phyloP scores from a whole-genome alignment of 2,113 vertebrate species.

The Azemiops feae region DNA sequence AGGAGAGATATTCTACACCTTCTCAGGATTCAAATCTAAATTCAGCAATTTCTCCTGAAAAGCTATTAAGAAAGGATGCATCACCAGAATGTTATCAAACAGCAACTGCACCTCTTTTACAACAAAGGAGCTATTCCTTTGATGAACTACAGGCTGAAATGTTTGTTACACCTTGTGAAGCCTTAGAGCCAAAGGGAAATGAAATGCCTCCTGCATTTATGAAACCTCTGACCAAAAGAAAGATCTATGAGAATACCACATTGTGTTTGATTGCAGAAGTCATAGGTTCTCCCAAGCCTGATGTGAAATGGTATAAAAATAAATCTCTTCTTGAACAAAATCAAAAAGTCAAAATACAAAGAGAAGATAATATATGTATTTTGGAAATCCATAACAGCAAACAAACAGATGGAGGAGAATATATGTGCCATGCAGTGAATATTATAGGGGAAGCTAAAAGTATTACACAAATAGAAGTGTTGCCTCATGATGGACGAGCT shows the following conservation, averaged over 20 bases:
- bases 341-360: constrained; percentile 77
- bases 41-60: constrained; percentile 63
- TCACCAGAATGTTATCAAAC: constrained; percentile 76
- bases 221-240: constrained; percentile 82
- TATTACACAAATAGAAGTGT: constrained; percentile 80
- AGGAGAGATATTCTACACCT: constrained; percentile 28
- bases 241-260: constrained; percentile 79
- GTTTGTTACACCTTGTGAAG: constrained; percentile 77
- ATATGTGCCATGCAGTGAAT: constrained; percentile 91
- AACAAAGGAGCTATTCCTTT: constrained; percentile 64
- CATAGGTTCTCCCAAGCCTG: constrained; percentile 85
- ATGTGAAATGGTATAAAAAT: constrained; percentile 92
- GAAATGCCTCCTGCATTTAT: constrained; percentile 92
- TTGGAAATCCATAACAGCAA: constrained; percentile 78
- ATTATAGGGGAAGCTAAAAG: constrained; percentile 92
- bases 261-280: constrained; percentile 85
- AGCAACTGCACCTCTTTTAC: constrained; percentile 66
- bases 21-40: constrained; percentile 67
- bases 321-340: constrained; percentile 78
- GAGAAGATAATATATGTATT: constrained; percentile 79
- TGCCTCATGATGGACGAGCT: constrained; percentile 77
- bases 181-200: constrained; percentile 77
- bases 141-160: constrained; percentile 72
- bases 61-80: constrained; percentile 71
- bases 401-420: constrained; percentile 84